A percentile compares a stretch with the other conserved stretches of the same genome.
Conservation (phyloP, 2,797 vertebrate species). For the Cyprinella venusta region DNA sequence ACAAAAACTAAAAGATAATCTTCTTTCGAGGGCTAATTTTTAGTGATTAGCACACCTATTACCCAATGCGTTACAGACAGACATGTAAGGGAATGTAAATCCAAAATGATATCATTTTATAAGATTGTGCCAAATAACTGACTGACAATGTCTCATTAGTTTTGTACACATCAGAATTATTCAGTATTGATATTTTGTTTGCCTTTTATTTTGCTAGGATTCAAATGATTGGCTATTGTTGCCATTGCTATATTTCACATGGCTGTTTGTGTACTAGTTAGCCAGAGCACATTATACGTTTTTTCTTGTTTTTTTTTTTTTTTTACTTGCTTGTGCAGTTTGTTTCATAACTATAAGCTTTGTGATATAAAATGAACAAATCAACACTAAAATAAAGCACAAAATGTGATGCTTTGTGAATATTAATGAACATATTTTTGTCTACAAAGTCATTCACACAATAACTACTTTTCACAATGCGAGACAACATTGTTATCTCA, state of each 20-base stretch:
- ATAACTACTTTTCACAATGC: background rate
- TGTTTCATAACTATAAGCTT: constrained; percentile 14
- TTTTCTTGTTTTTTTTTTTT: no score
- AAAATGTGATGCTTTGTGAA: constrained; percentile 28
- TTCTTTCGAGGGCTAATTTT: background rate
- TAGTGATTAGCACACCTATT: background rate
- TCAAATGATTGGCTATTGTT: constrained; percentile 25
- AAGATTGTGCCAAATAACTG: constrained; percentile 26
- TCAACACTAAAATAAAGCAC: constrained; percentile 3
- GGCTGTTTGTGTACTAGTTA: constrained; percentile 40
- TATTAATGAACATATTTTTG: background rate
- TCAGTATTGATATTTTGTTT: constrained; percentile 24
- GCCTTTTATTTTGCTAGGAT: constrained; percentile 57
- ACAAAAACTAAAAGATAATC: constrained; percentile 12
- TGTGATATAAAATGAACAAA: constrained; percentile 12
- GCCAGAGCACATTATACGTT: constrained; percentile 17
- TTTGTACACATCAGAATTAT: constrained; percentile 19
- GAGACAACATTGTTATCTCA: background rate
- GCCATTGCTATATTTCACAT: constrained; percentile 32
- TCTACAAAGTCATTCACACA: background rate
- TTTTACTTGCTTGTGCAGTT: constrained; percentile 25
- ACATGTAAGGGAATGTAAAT: constrained; percentile 19
- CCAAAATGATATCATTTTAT: constrained; percentile 19
- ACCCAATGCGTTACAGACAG: constrained; percentile 2
- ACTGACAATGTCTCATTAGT: background rate